phyloP scores from a whole-genome alignment of 37 sponge, comb jelly and placozoan genomes.

The Chondrilla cf. caribensis region DNA sequence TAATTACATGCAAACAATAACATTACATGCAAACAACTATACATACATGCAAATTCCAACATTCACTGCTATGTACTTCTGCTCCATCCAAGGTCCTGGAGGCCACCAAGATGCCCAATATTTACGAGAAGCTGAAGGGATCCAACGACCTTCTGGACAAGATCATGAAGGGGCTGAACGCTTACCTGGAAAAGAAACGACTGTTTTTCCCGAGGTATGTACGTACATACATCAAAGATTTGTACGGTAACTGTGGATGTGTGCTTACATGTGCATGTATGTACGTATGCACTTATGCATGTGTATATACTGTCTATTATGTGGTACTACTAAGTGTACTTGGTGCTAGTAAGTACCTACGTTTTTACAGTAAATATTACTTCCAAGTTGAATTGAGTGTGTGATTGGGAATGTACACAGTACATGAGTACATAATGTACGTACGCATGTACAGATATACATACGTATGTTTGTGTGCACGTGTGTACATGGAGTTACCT shows the following conservation, averaged over 20 bases:
- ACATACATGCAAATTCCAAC: no score
- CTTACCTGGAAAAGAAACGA: conserved; percentile 97
- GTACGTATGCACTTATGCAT: not conserved
- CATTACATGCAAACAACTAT: no score
- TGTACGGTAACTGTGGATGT: not conserved
- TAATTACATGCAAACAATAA: no score
- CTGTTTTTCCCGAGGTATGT: conserved; percentile 87
- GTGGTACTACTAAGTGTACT: no score
- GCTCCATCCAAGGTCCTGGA: conserved; percentile 86
- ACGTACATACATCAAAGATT: not conserved
- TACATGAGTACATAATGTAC: no score
- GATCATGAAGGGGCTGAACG: conserved; percentile 96
- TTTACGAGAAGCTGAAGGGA: conserved; percentile 86
- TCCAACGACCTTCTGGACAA: conserved; percentile 87
- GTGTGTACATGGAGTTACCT: not conserved
- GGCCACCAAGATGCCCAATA: conserved; percentile 82
- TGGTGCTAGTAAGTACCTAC: no score
- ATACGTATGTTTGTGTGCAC: not conserved
- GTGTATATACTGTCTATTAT: not conserved
- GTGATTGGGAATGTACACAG: no score
- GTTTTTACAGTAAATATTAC: no score
- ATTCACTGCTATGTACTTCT: no score
- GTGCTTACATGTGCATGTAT: conserved; percentile 2
- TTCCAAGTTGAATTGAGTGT: no score
- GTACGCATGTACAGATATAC: not conserved